Percentiles rank a stretch among this genome's conserved stretches.
These are phyloP conservation scores for Plebejus melissa DNA, from an alignment of 2,888 invertebrate genomes.

Conservation along the genomic window DNA sequence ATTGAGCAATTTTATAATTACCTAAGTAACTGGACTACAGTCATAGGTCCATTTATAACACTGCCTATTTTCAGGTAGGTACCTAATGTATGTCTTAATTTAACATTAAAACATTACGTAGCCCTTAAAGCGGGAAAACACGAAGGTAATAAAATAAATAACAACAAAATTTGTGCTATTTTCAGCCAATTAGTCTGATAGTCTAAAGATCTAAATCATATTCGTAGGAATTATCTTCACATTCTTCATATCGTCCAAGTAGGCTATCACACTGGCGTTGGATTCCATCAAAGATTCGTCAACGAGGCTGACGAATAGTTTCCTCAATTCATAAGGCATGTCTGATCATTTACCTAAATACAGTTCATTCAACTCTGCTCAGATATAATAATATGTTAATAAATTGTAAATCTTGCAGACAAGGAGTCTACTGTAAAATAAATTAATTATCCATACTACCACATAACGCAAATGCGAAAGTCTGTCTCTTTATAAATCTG, in stretches of 20 bases:
- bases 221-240: slow-evolving; percentile 28
- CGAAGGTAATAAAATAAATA: too few relatives aligned
- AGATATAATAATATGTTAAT: background rate
- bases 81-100: too few relatives aligned
- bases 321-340: slow-evolving; percentile 67
- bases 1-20: too few relatives aligned
- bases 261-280: slow-evolving; percentile 50
- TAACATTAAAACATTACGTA: too few relatives aligned
- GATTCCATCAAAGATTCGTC: slow-evolving; percentile 65
- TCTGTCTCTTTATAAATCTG: too few relatives aligned
- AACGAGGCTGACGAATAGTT: slow-evolving; percentile 63
- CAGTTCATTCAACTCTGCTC: slow-evolving; percentile 54
- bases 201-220: background rate
- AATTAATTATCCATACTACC: too few relatives aligned
- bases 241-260: slow-evolving; percentile 38
- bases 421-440: too few relatives aligned
- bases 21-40: too few relatives aligned
- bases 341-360: slow-evolving; percentile 65
- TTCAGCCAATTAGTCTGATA: background rate
- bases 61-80: too few relatives aligned
- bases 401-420: background rate
- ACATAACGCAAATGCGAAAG: too few relatives aligned
- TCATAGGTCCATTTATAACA: too few relatives aligned
- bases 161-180: background rate
- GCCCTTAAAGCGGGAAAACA: too few relatives aligned